Evolutionary conservation across 2,797 vertebrate genomes (phyloP).

Genomic region (Lindbergichthys nudifrons): DNA sequence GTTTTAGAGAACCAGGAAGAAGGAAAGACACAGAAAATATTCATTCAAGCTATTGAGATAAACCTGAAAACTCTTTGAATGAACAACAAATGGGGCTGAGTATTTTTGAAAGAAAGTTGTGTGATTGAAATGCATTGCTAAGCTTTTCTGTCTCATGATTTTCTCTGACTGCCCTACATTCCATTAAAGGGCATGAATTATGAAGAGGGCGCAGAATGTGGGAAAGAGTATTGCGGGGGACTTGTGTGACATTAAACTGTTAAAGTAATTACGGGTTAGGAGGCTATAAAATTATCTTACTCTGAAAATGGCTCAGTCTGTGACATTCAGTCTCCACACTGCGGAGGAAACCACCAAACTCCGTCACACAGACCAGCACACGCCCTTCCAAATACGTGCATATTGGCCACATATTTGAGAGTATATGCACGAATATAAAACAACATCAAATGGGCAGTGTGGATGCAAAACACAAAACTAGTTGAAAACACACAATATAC

Average conservation of each 20-base stretch:
- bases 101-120: slow-evolving; percentile 44
- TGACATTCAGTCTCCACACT: slow-evolving; percentile 58
- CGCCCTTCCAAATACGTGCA: slow-evolving; percentile 49
- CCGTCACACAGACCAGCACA: slow-evolving; percentile 46
- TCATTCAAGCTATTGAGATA: background rate
- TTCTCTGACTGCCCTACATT: slow-evolving; percentile 54
- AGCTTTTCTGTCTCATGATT: slow-evolving; percentile 48
- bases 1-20: background rate
- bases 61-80: slow-evolving; percentile 6
- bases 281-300: slow-evolving; percentile 61
- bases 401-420: slow-evolving; percentile 38
- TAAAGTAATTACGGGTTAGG: slow-evolving; percentile 76
- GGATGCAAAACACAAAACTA: background rate
- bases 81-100: slow-evolving; percentile 8
- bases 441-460: background rate
- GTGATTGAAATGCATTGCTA: slow-evolving; percentile 53
- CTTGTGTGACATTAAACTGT: slow-evolving; percentile 77
- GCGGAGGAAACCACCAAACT: slow-evolving; percentile 41
- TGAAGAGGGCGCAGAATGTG: slow-evolving; percentile 57
- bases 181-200: slow-evolving; percentile 71
- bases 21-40: background rate
- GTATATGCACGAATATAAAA: slow-evolving; percentile 25
- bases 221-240: slow-evolving; percentile 59
- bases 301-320: slow-evolving; percentile 53
- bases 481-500: slow-evolving; percentile 6